Evolutionary conservation across 1,140 invertebrate species (phyloP), one percentile per base, ranked within the genome.

Genomic region (Hylaeus anthracinus): DNA sequence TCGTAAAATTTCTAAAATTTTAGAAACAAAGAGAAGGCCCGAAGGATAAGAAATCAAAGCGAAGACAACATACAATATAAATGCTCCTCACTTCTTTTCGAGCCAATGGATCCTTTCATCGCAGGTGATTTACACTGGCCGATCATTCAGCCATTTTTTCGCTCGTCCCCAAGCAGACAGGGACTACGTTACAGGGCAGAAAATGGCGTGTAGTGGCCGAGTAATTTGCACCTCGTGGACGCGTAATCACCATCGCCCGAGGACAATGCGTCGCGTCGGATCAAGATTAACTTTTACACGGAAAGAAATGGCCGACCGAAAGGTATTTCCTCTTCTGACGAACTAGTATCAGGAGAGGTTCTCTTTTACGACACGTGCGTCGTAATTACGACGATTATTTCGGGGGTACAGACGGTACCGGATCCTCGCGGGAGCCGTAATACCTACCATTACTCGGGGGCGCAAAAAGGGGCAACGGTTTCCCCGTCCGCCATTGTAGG

Each of bases 341-440:
- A 61, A 51, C 58, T 75, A 48, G 78, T 81, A 74, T 74, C 63
- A 66, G 67, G 51, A 56, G 26, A 0, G 61, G 67, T 37, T 15
- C 63, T 45, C 67, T 85, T 84, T 84, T 61, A 75, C 63, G 83
- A 85, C 60, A 90, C 88, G 86, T 78, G 89, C 84, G 85, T 84
- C 83, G 88, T 91, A 91, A 92, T 92, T 91, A 92, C 88, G 71
- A 79, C 88, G 88, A 92, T 92, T 92, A 92, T 92, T 92, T 86
- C 89, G 85, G 56, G 39, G 72, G 43, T 60, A 70, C 75, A 72
- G 67, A 66, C 72, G 65, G 48, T 65, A 81, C 85, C 75, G 60
- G 69, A 85, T 88, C 84, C 90, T 79, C 86, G 12, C 37, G 82
- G 86, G 88, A 70, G 56, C 80, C 84, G 69, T 91, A 91, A 92